Evolutionary conservation across 2,797 vertebrate genomes (phyloP), one percentile per base, ranked within the genome.

Genomic region (Distichodus sexfasciatus): DNA sequence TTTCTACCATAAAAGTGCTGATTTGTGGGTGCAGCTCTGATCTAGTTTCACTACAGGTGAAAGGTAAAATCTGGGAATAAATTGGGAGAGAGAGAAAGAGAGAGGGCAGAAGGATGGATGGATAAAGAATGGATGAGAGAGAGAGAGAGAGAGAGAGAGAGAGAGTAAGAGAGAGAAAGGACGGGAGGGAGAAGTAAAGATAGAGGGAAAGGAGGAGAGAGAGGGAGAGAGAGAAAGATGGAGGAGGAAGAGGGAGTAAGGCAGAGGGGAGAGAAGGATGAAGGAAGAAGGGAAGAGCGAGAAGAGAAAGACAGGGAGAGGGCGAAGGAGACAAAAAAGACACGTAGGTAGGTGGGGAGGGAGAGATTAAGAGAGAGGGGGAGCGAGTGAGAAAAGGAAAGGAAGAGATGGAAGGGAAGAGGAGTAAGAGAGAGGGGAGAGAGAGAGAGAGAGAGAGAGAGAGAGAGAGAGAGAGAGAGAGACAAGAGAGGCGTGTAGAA

Each of bases 321-420:
- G 15, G 29, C 23, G 17, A 36, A 7, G 14, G 62, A 19, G n/a
- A n/a, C n/a, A n/a, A n/a, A n/a, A n/a, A n/a, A n/a, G n/a, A n/a
- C n/a, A n/a, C n/a, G n/a, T n/a, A n/a, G n/a, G n/a, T n/a, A n/a
- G n/a, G n/a, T n/a, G n/a, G n/a, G n/a, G 78, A 46, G 46, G 50
- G 77, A 73, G 76, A 66, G 68, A 69, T 40, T 63, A 29, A 36
- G 31, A 43, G 17, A 3, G n/a, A 31, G 15, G 54, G 15, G 74
- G 36, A n/a, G 5, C 15, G 41, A 41, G 50, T 24, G 14, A 47
- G 43, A 15, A 3, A 46, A 17, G 3, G 35, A 19, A 19, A 46
- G 15, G 55, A 14, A 12, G 40, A 6, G 70, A 10, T n/a, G n/a
- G n/a, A n/a, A n/a, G n/a, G n/a, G n/a, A 26, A 46, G 5, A 11